These are phyloP conservation scores for Adelognathus sp. DNA, from an alignment of 2,888 invertebrate genomes.

Conservation along the genomic window DNA sequence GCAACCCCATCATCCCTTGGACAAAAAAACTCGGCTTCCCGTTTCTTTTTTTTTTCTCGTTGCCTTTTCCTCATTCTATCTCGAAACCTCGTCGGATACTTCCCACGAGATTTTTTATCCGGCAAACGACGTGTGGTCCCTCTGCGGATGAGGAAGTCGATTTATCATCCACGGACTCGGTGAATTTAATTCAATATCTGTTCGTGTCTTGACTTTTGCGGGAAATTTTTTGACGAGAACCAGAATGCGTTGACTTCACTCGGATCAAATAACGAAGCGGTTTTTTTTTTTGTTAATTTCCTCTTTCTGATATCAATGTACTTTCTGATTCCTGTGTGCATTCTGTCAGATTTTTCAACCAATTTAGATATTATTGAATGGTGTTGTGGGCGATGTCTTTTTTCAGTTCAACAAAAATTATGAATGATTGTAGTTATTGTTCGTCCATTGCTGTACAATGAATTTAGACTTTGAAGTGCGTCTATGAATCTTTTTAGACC, in stretches of 20 bases:
- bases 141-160: neutral
- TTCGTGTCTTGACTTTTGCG: neutral
- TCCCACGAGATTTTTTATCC: slow-evolving; percentile 56
- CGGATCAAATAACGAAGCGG: too few relatives aligned
- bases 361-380: too few relatives aligned
- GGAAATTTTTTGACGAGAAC: neutral
- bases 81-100: slow-evolving; percentile 17
- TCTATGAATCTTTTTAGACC: too few relatives aligned
- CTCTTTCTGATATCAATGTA: too few relatives aligned
- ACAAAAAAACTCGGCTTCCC: slow-evolving; percentile 50
- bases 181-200: neutral
- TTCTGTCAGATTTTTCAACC: too few relatives aligned
- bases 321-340: too few relatives aligned
- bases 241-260: neutral
- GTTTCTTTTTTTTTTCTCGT: slow-evolving; percentile 9
- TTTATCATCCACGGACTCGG: slow-evolving; percentile 24
- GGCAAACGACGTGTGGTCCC: slow-evolving; percentile 19
- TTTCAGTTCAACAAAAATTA: too few relatives aligned
- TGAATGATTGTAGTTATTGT: too few relatives aligned
- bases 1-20: slow-evolving; percentile 72
- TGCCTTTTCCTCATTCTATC: slow-evolving; percentile 16
- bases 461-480: too few relatives aligned
- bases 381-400: too few relatives aligned
- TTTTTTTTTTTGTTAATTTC: too few relatives aligned
- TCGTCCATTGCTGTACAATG: too few relatives aligned